A percentile compares a stretch with the other conserved stretches of the same genome.
Evolutionary conservation across 2,888 invertebrate species (phyloP).

Genomic region (Venustoraphidia nigricollis): DNA sequence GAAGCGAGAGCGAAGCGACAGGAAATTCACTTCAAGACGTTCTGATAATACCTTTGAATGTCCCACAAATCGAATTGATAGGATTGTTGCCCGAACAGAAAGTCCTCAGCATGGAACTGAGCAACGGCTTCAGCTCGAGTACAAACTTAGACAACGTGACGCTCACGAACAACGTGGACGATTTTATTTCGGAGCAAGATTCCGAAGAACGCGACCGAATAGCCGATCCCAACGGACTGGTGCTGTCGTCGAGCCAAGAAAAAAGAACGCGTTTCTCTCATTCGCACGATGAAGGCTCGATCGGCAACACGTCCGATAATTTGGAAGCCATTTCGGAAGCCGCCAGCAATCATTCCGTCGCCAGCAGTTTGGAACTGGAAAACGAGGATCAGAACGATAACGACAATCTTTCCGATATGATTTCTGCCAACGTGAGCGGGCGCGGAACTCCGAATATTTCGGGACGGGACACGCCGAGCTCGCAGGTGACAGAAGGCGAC

Average conservation of each 20-base stretch:
- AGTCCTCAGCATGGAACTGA: slow-evolving; percentile 33
- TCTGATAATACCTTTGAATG: slow-evolving; percentile 50
- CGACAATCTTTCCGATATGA: slow-evolving; percentile 94
- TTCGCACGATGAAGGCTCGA: slow-evolving; percentile 82
- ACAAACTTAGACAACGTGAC: slow-evolving; percentile 2
- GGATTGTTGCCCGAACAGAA: slow-evolving; percentile 43
- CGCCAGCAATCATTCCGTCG: slow-evolving; percentile 88
- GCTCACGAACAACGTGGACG: slow-evolving; percentile 9
- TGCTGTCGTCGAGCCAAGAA: slow-evolving; percentile 28
- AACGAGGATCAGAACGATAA: slow-evolving; percentile 71
- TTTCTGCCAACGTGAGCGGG: slow-evolving; percentile 86
- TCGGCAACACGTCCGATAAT: slow-evolving; percentile 85
- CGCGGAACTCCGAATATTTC: slow-evolving; percentile 92
- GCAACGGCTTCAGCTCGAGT: slow-evolving; percentile 14
- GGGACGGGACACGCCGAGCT: slow-evolving; percentile 90
- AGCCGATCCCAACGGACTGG: slow-evolving; percentile 14
- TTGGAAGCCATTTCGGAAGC: slow-evolving; percentile 91
- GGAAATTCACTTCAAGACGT: slow-evolving; percentile 34
- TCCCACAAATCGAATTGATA: slow-evolving; percentile 19
- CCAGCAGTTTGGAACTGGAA: slow-evolving; percentile 77
- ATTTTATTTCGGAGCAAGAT: slow-evolving; percentile 10
- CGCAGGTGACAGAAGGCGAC: slow-evolving; percentile 74
- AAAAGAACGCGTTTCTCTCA: slow-evolving; percentile 62
- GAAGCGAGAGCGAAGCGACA: slow-evolving; percentile 3
- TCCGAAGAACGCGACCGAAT: slow-evolving; percentile 9